A percentile compares a stretch with the other conserved stretches of the same genome.
These are phyloP conservation scores for Cavia porcellus DNA, from an alignment of 2,113 vertebrate genomes.

Conservation along the genomic window DNA sequence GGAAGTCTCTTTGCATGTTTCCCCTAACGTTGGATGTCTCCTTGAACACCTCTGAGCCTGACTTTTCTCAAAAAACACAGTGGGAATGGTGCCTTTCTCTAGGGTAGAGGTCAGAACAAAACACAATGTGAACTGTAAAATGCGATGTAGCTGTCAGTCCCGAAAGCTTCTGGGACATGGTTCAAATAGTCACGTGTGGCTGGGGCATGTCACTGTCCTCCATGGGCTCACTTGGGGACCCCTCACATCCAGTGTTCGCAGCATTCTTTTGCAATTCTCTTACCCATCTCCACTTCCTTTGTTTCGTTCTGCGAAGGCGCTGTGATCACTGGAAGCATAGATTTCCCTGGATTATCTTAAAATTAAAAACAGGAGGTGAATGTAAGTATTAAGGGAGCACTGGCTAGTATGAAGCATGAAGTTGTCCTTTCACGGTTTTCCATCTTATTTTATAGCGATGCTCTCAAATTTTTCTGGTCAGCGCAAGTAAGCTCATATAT, in stretches of 20 bases:
- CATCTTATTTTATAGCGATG: neutral
- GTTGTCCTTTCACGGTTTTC: constrained; percentile 16
- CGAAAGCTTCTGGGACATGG: accelerated
- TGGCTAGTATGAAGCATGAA: neutral
- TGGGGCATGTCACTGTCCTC: neutral
- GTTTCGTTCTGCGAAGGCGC: constrained; percentile 77
- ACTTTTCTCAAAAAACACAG: neutral
- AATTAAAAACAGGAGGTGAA: constrained; percentile 49
- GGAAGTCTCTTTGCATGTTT: neutral
- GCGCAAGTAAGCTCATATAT: neutral
- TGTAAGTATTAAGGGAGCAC: neutral
- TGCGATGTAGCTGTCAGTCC: accelerated
- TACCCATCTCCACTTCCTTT: constrained; percentile 85
- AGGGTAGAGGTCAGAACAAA: neutral
- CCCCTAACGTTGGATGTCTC: neutral
- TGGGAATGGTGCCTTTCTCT: neutral
- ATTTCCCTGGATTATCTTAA: constrained; percentile 55
- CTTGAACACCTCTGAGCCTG: neutral
- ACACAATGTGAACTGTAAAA: neutral
- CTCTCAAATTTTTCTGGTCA: neutral
- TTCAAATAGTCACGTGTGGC: accelerated
- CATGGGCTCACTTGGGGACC: neutral
- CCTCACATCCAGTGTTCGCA: neutral
- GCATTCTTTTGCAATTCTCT: constrained; percentile 35
- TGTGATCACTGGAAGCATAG: constrained; percentile 77